phyloP scores from a whole-genome alignment of 37 sponge, comb jelly and placozoan species.

The Spongia lamella region DNA sequence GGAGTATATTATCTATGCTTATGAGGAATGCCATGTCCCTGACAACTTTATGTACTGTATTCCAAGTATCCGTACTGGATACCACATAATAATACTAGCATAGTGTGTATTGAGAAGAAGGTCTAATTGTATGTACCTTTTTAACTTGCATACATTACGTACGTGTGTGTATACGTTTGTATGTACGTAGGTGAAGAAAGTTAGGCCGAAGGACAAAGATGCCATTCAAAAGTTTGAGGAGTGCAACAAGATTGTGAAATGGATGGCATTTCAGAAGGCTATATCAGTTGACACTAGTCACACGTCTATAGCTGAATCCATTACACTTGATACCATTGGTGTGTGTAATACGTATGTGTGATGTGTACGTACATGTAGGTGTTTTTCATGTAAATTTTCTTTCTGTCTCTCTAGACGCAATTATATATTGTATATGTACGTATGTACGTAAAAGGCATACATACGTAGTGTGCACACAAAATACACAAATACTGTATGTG shows the following conservation, averaged over 20 bases:
- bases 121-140: too few relatives aligned
- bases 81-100: too few relatives aligned
- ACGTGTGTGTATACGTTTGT: constrained; percentile 4
- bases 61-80: too few relatives aligned
- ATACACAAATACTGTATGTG: too few relatives aligned
- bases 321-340: constrained; percentile 68
- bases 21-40: too few relatives aligned
- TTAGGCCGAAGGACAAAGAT: constrained; percentile 69
- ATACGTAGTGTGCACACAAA: too few relatives aligned
- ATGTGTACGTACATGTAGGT: not conserved
- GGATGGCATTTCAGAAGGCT: constrained; percentile 87
- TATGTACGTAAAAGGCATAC: too few relatives aligned
- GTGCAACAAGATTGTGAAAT: constrained; percentile 89
- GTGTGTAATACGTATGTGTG: constrained; percentile 4
- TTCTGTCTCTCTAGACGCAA: too few relatives aligned
- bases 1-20: too few relatives aligned
- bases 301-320: constrained; percentile 56
- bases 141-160: not conserved
- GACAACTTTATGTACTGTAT: too few relatives aligned
- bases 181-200: constrained; percentile 1
- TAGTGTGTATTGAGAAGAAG: too few relatives aligned
- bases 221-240: constrained; percentile 76
- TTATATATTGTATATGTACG: too few relatives aligned
- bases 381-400: constrained; percentile 7
- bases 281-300: constrained; percentile 81